A percentile compares a stretch with the other conserved stretches of the same genome.
Conservation (phyloP, 2,797 vertebrate species). For the Gymnoscopelus microlampas region DNA sequence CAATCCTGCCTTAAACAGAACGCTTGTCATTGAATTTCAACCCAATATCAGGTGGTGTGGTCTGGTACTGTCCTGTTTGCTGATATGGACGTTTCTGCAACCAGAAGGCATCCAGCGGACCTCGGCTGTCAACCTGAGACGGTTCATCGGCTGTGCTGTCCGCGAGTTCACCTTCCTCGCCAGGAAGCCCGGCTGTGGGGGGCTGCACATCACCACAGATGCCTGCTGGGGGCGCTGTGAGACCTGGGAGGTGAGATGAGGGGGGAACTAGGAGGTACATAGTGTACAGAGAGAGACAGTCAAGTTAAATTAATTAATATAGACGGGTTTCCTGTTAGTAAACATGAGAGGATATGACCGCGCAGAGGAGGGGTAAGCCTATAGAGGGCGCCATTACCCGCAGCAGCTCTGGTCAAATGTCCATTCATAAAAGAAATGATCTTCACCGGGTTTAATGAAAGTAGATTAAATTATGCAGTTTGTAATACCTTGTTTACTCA, state of each 20-base stretch:
- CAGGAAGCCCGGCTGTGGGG: slow-evolving; percentile 88
- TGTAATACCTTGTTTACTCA: too few relatives aligned
- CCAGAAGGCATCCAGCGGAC: slow-evolving; percentile 41
- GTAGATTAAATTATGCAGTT: too few relatives aligned
- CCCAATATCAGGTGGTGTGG: slow-evolving; percentile 21
- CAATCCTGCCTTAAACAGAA: too few relatives aligned
- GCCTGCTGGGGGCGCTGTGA: slow-evolving; percentile 97
- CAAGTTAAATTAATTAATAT: too few relatives aligned
- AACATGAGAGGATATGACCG: too few relatives aligned
- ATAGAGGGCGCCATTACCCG: too few relatives aligned
- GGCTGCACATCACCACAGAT: slow-evolving; percentile 89
- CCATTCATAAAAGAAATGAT: too few relatives aligned
- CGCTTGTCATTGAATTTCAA: too few relatives aligned
- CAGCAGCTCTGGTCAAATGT: too few relatives aligned
- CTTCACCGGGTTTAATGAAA: too few relatives aligned
- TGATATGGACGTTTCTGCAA: slow-evolving; percentile 48
- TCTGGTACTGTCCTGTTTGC: slow-evolving; percentile 44
- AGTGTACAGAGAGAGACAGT: background rate
- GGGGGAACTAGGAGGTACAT: background rate
- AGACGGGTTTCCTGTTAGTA: too few relatives aligned
- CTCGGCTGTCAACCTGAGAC: slow-evolving; percentile 78
- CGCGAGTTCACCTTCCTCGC: slow-evolving; percentile 92
- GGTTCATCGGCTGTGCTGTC: slow-evolving; percentile 90
- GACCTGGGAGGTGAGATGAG: slow-evolving; percentile 92
- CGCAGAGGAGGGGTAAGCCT: too few relatives aligned